Conservation (phyloP, 1,140 invertebrate genomes). For the Amphibalanus amphitrite region DNA sequence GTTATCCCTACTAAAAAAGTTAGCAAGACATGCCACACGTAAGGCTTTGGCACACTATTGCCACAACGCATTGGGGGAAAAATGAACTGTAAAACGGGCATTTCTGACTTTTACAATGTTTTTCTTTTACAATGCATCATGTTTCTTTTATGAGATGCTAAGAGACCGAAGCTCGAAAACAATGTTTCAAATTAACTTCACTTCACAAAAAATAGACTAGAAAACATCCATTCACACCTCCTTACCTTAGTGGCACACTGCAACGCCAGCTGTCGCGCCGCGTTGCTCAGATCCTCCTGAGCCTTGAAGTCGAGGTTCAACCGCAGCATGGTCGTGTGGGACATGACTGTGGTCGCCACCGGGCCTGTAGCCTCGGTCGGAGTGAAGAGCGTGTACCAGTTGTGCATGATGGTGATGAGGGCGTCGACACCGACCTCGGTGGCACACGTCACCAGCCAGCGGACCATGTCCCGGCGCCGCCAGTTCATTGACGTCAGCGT, state of each 20-base stretch:
- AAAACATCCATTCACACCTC: too few relatives aligned
- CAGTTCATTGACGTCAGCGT: slow-evolving; percentile 61
- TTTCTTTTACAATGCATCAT: too few relatives aligned
- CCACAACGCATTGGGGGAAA: too few relatives aligned
- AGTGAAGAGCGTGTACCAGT: slow-evolving; percentile 67
- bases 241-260: slow-evolving; percentile 66
- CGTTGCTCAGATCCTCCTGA: slow-evolving; percentile 60
- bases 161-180: too few relatives aligned
- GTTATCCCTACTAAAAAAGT: too few relatives aligned
- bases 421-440: slow-evolving; percentile 63
- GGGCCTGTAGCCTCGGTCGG: slow-evolving; percentile 69
- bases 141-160: too few relatives aligned
- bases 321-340: slow-evolving; percentile 52
- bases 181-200: too few relatives aligned
- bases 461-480: slow-evolving; percentile 62
- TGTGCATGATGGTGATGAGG: slow-evolving; percentile 62
- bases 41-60: too few relatives aligned
- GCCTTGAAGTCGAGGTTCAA: slow-evolving; percentile 51
- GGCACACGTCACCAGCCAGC: slow-evolving; percentile 69
- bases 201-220: too few relatives aligned
- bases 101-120: too few relatives aligned
- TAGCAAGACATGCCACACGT: too few relatives aligned
- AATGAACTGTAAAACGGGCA: too few relatives aligned
- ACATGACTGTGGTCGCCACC: slow-evolving; percentile 65
- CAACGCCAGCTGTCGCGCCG: slow-evolving; percentile 54